Evolutionary conservation across 2,113 vertebrate genomes (phyloP), one percentile per base, ranked within the genome.

Genomic region (Cinclus mexicanus): DNA sequence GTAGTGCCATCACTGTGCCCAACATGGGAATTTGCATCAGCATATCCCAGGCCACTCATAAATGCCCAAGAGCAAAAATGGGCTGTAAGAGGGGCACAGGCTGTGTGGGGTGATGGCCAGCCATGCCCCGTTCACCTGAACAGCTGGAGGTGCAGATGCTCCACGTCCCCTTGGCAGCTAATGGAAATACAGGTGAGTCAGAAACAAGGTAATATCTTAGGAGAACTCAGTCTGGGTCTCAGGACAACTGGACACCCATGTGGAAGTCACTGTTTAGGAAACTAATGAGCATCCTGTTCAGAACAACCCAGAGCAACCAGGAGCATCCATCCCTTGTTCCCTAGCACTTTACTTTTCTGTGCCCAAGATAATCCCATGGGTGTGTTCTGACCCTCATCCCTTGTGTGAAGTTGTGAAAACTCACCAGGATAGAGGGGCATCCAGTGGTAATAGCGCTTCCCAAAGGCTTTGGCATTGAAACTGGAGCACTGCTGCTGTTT

Each of bases 401-500:
- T 44, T 39, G 52, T 35, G 21, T 60, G 56, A 83, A 91, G 60
- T 29, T 81, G 35, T 90, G 65, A 61, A 82, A 91, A 93, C 97
- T 86, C 94, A 99, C 98, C 98, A 98, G 98, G 98, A 86, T 99
- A 99, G 57, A 99, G 98, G 14, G 99, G 98, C 60, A 98, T 97
- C 99, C 99, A 99, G 88, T 98, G 98, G 87, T 98, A 98, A 92
- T 98, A 98, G 91, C 50, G 97, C 78, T 98, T 98, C 91, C 98
- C 98, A 97, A 99, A 98, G 89, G 98, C 98, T 97, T 98, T 99
- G 70, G 98, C 98, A 83, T 99, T 98, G 95, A 99, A 99, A 35
- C 97, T 98, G 84, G 98, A 98, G 94, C 98, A 98, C 97, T 99
- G 98, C 94, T 99, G 98, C 90, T 99, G 98, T 95, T 98, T 98